Evolutionary conservation across 2,797 vertebrate species (phyloP), one percentile per base, ranked within the genome.

Genomic region (Chromobotia macracanthus): DNA sequence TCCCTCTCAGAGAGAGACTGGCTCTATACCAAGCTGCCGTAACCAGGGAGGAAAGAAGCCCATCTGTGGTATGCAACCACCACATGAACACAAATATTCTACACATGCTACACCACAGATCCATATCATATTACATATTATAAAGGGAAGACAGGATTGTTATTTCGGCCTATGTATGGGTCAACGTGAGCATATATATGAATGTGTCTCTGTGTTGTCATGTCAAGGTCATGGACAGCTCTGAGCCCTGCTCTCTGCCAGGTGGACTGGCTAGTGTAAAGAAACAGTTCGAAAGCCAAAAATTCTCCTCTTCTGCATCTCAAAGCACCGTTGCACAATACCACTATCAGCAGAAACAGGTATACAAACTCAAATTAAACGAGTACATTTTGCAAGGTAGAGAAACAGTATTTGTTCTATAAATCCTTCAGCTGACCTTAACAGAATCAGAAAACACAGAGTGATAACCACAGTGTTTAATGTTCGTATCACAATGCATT

Each of bases 251-350:
- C 53, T 93, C 93, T 6, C 91, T 97, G 86, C 95, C 96, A 16
- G 97, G 97, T 2, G 97, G 97, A 65, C 91, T 99, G 82, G 96
- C 96, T 84, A 96, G 94, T 5, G 93, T 97, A 85, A 98, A 96
- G 90, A 96, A 92, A 87, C 97, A 97, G 79, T 98, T 99, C 21
- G 97, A 98, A 90, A 95, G 91, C 87, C 94, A 92, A 25, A 92
- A 90, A 87, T 88, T 89, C 19, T 81, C 86, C 41, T 89, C 92
- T 0, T 90, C 91, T 0, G 91, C 94, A 58, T 92, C 94, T n/a
- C 92, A 88, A 83, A 94, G 93, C 82, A 90, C 84, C 4, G 90
- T 94, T 87, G 90, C 93, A 85, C 95, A 95, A 72, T 65, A 90
- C 74, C 94, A 95, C 8, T 91, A 90, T 51, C 95, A 95, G 87